Percentiles rank a stretch among this genome's conserved stretches.
phyloP scores from a whole-genome alignment of 2,888 invertebrate genomes.

The Gastrophysa polygoni region DNA sequence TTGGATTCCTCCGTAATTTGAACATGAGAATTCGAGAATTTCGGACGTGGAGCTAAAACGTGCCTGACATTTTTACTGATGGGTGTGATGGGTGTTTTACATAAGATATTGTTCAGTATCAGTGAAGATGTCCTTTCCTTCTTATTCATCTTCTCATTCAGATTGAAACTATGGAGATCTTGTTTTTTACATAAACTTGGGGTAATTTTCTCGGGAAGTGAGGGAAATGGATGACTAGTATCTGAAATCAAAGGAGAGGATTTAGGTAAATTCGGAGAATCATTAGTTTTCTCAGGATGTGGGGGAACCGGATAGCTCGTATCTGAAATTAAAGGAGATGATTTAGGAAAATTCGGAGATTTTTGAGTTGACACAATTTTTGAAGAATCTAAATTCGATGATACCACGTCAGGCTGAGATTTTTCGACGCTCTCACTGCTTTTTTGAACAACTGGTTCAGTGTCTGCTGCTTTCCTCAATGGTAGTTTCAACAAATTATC shows the following conservation, averaged over 20 bases:
- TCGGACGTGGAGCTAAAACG: not conserved
- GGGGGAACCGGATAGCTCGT: not conserved
- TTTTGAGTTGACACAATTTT: not conserved
- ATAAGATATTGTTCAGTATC: not conserved
- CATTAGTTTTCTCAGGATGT: not conserved
- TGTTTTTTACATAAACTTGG: not conserved
- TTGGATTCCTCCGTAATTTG: not conserved
- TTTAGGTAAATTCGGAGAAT: not conserved
- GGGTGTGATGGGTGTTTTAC: not conserved
- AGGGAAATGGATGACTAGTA: not conserved
- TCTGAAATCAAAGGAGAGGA: not conserved
- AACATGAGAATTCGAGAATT: not conserved
- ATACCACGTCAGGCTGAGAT: not conserved
- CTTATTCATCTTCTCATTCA: not conserved
- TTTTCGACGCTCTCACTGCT: not conserved
- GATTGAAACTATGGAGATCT: not conserved
- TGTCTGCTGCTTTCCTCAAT: not conserved
- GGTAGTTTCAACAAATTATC: slow-evolving; percentile 3
- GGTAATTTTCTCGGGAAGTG: not conserved
- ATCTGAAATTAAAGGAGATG: not conserved
- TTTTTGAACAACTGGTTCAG: not conserved
- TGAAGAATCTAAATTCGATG: not conserved
- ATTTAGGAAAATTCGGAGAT: not conserved
- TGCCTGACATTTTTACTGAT: not conserved
- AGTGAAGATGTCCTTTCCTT: not conserved